Evolutionary conservation across 2,888 invertebrate genomes (phyloP), one percentile per base, ranked within the genome.

Genomic region (Drosophila anomalata): DNA sequence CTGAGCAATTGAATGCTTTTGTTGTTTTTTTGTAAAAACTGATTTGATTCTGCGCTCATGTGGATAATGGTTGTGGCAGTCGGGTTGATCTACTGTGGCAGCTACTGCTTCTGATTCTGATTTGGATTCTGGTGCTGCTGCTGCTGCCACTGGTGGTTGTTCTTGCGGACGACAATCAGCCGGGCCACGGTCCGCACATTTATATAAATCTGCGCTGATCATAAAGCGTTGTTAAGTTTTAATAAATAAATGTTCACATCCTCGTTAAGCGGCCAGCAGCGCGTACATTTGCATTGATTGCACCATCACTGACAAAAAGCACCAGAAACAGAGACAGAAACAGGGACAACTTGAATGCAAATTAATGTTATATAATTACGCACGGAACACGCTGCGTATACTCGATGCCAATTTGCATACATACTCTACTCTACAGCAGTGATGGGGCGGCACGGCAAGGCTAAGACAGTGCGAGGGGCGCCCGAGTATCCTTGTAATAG

Each of bases 171-270:
- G 80, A 75, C 75, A 76, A 74, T 85, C 73, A 73, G 73, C 71
- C 70, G 73, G 73, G 53, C 71, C 75, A 47, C 79, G 69, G 59
- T 46, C 68, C 60, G 69, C 68, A 86, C 67, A 75, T 78, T 66
- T 78, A 68, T 67, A 77, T 76, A 77, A 85, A 83, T 87, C 80
- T 76, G 77, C 75, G 79, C 89, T 87, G 89, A 89, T 89, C 90
- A 88, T 89, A 82, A 82, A 90, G 89, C 89, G 89, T 89, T 89
- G 88, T 80, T 89, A 82, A 89, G 89, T 89, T 82, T 87, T 88
- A 85, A 89, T 89, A 88, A 84, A 86, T 87, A 89, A 88, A 88
- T 88, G 87, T 89, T 82, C 84, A 88, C 87, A 88, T 88, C 87
- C 87, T 88, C 89, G 79, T 88, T 88, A 88, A 85, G 88, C 79